Evolutionary conservation across 2,113 vertebrate genomes (phyloP), one percentile per base, ranked within the genome.

Genomic region (Nothocercus julius): DNA sequence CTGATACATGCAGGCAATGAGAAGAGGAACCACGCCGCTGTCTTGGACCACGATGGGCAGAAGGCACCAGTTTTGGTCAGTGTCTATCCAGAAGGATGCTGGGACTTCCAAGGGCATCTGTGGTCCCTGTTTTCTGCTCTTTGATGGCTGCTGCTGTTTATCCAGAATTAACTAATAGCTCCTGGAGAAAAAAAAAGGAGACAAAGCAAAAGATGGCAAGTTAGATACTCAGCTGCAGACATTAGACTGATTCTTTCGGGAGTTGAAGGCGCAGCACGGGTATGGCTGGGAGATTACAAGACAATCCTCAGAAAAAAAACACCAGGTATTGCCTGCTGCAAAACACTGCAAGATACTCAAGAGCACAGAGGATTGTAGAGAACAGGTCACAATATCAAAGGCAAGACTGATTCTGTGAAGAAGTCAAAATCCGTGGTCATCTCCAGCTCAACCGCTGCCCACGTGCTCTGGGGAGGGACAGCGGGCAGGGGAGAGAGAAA

Each of bases 151-250:
- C 17, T 66, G 85, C 81, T 11, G 32, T 76, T 95, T 96, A 97
- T 93, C 91, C 96, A 54, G 94, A 95, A 83, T 97, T 96, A 82
- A 97, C 88, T 63, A 97, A 92, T 74, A 97, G 92, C 86, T 94
- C 96, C 97, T 97, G 77, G 34, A 93, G 40, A 67, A 81, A 64
- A 83, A 92, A 77, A 45, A 44, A 17, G 36, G 38, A 92, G 62
- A 95, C 53, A 96, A 92, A 93, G 80, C 40, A 68, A 85, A 91
- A 94, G 24, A 32, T 44, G 87, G 44, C 7, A 73, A 59, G 62
- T 79, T 82, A 76, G 32, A 87, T 62, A 69, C 7, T 30, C 53
- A 87, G 66, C 27, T 87, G 47, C 61, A 79, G 40, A 70, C 36
- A 42, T 6, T 7, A 28, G 27, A 82, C 38, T 11, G 15, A 34